Percentiles rank a stretch among this genome's conserved stretches.
Conservation (phyloP, 2,888 invertebrate species). For the Zaprionus obscuricornis region DNA sequence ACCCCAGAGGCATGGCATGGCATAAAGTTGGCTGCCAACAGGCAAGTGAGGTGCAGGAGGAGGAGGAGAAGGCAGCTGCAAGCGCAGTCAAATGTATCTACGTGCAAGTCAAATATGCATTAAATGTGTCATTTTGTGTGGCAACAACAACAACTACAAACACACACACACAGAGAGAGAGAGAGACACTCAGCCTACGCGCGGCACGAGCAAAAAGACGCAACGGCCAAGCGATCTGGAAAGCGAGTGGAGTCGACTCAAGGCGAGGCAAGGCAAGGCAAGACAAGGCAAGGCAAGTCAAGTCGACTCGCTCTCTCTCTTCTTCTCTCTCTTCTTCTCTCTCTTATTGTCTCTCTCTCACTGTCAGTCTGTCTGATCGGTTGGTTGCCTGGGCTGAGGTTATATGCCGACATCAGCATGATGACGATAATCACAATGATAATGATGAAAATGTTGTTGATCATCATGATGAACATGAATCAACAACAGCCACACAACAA, state of each 20-base stretch:
- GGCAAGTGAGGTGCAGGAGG: no score
- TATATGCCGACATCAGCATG: slow-evolving; percentile 69
- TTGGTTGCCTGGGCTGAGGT: slow-evolving; percentile 73
- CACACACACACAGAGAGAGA: no score
- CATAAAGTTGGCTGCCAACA: slow-evolving; percentile 10
- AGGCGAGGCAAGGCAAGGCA: slow-evolving; percentile 3
- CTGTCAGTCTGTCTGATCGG: slow-evolving; percentile 67
- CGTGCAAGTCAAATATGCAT: slow-evolving; percentile 80
- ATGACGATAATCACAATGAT: slow-evolving; percentile 32
- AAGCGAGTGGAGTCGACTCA: slow-evolving; percentile 51
- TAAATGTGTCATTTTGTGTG: slow-evolving; percentile 78
- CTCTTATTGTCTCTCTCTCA: slow-evolving; percentile 1
- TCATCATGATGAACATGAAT: slow-evolving; percentile 69
- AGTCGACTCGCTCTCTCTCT: neutral
- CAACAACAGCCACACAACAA: slow-evolving; percentile 70
- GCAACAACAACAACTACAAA: no score
- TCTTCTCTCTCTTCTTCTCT: neutral
- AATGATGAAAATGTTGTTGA: slow-evolving; percentile 20
- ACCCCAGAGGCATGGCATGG: slow-evolving; percentile 38
- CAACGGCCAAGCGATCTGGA: slow-evolving; percentile 59
- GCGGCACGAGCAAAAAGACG: slow-evolving; percentile 44
- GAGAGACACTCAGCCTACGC: no score
- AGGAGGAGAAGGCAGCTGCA: slow-evolving; percentile 13
- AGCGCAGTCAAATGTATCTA: slow-evolving; percentile 72
- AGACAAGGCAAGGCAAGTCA: neutral